Conservation (phyloP, 2,797 vertebrate species). For the Falco berigora region DNA sequence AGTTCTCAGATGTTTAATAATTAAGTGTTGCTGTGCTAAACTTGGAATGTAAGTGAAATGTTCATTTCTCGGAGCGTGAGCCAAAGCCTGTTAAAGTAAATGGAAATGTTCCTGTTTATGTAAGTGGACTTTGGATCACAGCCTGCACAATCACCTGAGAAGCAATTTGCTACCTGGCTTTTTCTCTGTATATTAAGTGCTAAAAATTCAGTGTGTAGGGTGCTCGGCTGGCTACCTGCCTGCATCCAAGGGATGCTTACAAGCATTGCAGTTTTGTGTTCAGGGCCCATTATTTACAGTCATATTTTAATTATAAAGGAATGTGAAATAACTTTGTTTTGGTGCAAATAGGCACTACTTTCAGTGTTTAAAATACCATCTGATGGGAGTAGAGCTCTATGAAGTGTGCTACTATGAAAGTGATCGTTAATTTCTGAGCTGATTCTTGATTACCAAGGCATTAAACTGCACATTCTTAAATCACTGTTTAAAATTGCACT, state of each 20-base stretch:
- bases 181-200: background rate
- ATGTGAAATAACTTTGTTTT: background rate
- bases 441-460: background rate
- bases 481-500: background rate
- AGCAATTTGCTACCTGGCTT: slow-evolving; percentile 1
- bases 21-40: background rate
- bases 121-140: slow-evolving; percentile 11
- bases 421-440: background rate
- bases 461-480: background rate
- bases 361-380: background rate
- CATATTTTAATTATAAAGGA: background rate
- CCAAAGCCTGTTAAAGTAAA: slow-evolving; percentile 20
- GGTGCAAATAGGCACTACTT: background rate
- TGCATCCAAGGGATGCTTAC: background rate
- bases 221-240: background rate
- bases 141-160: slow-evolving; percentile 44
- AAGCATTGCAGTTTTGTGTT: background rate
- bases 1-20: background rate
- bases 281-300: background rate
- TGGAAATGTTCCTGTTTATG: slow-evolving; percentile 11
- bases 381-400: background rate
- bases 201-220: background rate
- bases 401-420: background rate
- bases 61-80: background rate
- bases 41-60: background rate